These are phyloP conservation scores for Diachasmimorpha longicaudata DNA, from an alignment of 1,140 invertebrate species.

Conservation along the genomic window DNA sequence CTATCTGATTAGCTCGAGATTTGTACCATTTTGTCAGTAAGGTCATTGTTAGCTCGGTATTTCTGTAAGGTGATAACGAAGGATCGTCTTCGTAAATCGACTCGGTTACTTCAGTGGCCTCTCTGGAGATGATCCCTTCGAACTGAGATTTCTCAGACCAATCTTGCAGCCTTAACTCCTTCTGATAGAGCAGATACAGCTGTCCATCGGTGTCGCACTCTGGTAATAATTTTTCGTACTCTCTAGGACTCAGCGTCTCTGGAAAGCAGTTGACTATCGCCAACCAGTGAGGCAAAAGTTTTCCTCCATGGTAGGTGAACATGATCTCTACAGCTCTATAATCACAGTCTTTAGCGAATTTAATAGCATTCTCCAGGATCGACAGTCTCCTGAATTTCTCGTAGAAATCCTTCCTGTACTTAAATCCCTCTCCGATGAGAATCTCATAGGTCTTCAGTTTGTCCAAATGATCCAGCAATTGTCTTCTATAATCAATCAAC, in stretches of 20 bases:
- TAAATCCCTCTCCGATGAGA: conserved; percentile 42
- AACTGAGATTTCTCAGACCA: conserved; percentile 72
- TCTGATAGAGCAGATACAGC: conserved; percentile 62
- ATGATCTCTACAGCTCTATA: conserved; percentile 70
- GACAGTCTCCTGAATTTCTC: conserved; percentile 67
- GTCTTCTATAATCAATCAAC: conserved; percentile 66
- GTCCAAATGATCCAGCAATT: conserved; percentile 69
- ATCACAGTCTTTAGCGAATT: conserved; percentile 67
- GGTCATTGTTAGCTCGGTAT: conserved; percentile 50
- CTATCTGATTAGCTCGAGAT: conserved; percentile 72
- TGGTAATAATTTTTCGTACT: conserved; percentile 72
- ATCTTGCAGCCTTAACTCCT: conserved; percentile 66
- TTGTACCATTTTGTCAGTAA: conserved; percentile 73
- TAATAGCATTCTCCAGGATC: conserved; percentile 65
- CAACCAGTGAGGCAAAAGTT: conserved; percentile 71
- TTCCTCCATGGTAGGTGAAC: conserved; percentile 74
- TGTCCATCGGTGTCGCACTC: conserved; percentile 64
- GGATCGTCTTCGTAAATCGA: conserved; percentile 50
- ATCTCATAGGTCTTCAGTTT: conserved; percentile 73
- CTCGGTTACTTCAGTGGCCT: conserved; percentile 42
- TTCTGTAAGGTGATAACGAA: conserved; percentile 43
- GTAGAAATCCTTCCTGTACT: conserved; percentile 64
- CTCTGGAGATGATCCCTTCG: conserved; percentile 48
- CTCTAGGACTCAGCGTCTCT: conserved; percentile 74
- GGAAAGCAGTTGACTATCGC: conserved; percentile 77